Evolutionary conservation across 2,888 invertebrate species (phyloP).

Genomic region (Leptothorax acervorum): DNA sequence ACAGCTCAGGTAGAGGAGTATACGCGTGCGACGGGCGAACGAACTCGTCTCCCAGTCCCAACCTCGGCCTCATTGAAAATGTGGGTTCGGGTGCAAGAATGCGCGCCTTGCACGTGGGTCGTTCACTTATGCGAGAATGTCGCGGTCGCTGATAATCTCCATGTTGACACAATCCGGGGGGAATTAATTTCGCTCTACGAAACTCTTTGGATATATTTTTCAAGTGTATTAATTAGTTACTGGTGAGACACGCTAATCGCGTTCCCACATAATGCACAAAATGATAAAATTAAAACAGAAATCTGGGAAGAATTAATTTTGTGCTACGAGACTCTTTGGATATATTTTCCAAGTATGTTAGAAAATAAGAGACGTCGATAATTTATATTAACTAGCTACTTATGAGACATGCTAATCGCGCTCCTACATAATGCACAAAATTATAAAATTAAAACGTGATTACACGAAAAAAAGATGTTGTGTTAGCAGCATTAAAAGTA

Average conservation of each 20-base stretch:
- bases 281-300: too few species aligned
- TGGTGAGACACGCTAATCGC: neutral
- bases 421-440: neutral
- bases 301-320: conserved; percentile 10
- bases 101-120: conserved; percentile 28
- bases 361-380: too few species aligned
- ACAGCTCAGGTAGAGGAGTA: conserved; percentile 68
- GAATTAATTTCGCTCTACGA: conserved; percentile 1
- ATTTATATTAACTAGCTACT: neutral
- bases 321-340: neutral
- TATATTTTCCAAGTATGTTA: neutral
- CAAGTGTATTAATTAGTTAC: neutral
- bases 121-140: conserved; percentile 19
- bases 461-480: too few species aligned
- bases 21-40: conserved; percentile 53
- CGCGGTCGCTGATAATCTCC: conserved; percentile 11
- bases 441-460: too few species aligned
- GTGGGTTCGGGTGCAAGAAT: conserved; percentile 46
- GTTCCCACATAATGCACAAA: neutral
- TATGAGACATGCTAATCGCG: neutral
- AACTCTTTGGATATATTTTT: neutral
- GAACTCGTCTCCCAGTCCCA: conserved; percentile 48
- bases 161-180: neutral
- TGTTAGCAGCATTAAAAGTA: too few species aligned
- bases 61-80: conserved; percentile 41